Percentiles rank a stretch among this genome's conserved stretches.
Conservation (phyloP, 2,113 vertebrate species). For the Rhinoptilus africanus region DNA sequence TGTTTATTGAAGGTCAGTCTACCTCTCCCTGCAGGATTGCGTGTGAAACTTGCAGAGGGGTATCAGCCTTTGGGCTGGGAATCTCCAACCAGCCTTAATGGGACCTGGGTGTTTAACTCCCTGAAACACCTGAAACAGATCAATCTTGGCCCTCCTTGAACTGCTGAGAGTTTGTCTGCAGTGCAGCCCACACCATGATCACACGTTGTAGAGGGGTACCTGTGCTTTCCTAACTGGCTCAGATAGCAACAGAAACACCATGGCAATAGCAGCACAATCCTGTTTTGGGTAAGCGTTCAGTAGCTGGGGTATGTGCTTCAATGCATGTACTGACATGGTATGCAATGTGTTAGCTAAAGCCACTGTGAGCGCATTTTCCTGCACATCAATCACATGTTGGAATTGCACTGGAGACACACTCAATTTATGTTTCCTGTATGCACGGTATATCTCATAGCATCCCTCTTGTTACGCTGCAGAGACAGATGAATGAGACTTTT, state of each 20-base stretch:
- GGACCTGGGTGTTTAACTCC: not conserved
- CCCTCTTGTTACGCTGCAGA: not conserved
- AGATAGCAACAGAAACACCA: not conserved
- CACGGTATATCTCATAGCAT: not conserved
- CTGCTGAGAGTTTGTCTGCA: not conserved
- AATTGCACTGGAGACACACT: not conserved
- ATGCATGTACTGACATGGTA: not conserved
- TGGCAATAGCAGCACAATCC: not conserved
- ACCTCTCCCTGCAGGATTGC: not conserved
- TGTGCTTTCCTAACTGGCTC: not conserved
- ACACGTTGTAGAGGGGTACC: fast-evolving
- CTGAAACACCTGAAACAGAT: not conserved
- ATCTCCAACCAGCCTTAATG: not conserved
- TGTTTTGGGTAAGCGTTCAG: not conserved
- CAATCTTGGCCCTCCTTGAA: not conserved
- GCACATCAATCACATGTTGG: not conserved
- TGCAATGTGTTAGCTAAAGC: not conserved
- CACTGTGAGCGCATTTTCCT: fast-evolving
- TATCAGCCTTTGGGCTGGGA: not conserved
- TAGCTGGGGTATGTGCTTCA: not conserved
- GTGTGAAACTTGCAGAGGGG: not conserved
- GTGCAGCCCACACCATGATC: not conserved
- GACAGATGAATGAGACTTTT: not conserved
- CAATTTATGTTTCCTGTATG: not conserved
- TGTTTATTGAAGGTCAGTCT: slow-evolving; percentile 88